Conservation (phyloP, 64 coral and sea anemone genomes). For the Platygyra sinensis region DNA sequence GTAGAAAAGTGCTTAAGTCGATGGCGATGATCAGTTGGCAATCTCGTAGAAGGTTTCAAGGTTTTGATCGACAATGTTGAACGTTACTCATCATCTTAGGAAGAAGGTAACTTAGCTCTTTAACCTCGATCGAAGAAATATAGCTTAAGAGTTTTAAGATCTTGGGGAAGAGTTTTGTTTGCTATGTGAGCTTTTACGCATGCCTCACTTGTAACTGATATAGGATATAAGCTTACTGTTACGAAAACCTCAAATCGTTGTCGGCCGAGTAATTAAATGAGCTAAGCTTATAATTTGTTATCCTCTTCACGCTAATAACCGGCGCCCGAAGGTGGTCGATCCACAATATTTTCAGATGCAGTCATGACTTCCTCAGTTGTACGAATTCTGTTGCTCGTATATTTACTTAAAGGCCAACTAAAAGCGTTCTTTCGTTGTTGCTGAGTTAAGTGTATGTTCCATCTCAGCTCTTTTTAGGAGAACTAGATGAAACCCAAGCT, state of each 20-base stretch:
- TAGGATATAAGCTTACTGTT: background rate
- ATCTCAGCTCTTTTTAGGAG: constrained; percentile 36
- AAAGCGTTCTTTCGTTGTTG: no score
- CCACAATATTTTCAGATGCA: background rate
- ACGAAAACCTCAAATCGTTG: constrained; percentile 16
- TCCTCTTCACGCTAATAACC: background rate
- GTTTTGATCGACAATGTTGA: constrained; percentile 66
- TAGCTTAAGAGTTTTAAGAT: constrained; percentile 38
- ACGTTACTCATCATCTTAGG: constrained; percentile 81
- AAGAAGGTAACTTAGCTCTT: constrained; percentile 70
- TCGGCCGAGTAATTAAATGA: background rate
- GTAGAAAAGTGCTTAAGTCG: background rate
- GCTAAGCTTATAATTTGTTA: background rate
- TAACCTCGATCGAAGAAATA: constrained; percentile 16
- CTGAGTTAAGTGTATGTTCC: no score
- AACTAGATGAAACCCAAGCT: constrained; percentile 33
- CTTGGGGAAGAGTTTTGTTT: constrained; percentile 37
- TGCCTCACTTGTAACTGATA: background rate
- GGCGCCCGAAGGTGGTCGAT: background rate
- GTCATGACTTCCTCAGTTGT: background rate
- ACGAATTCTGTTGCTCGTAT: no score
- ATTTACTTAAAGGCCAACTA: no score
- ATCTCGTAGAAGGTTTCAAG: background rate
- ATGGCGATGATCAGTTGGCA: constrained; percentile 5
- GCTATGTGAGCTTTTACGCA: constrained; percentile 13